Conservation (phyloP, 92 coral and sea anemone genomes). For the Epizoanthus ramosus region DNA sequence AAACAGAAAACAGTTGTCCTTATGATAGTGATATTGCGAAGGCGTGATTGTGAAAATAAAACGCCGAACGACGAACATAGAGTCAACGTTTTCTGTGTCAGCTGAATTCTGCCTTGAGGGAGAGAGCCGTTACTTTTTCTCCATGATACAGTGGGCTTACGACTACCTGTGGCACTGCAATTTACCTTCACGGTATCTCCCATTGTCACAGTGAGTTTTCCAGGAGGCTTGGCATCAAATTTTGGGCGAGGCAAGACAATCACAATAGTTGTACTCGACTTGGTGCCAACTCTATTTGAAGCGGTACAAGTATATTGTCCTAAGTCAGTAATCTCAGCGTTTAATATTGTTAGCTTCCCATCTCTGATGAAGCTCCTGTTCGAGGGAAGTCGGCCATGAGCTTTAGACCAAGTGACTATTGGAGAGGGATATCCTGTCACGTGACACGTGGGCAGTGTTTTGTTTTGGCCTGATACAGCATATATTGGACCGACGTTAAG, state of each 20-base stretch:
- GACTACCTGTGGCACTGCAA: conserved; percentile 57
- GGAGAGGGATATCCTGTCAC: conserved; percentile 62
- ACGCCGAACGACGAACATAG: too few species aligned
- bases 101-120: conserved; percentile 35
- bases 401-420: conserved; percentile 57
- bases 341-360: conserved; percentile 19
- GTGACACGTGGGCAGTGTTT: conserved; percentile 56
- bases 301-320: conserved; percentile 54
- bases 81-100: conserved; percentile 16
- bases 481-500: conserved; percentile 40
- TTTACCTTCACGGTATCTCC: conserved; percentile 22
- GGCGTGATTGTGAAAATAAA: too few species aligned
- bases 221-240: conserved; percentile 48
- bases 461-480: conserved; percentile 37
- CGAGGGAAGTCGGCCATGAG: conserved; percentile 43
- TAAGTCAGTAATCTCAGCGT: conserved; percentile 38
- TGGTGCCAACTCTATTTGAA: conserved; percentile 47
- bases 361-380: conserved; percentile 20
- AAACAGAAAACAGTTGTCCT: too few species aligned
- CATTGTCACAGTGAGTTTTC: not conserved
- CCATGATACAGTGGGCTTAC: conserved; percentile 49
- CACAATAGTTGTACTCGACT: conserved; percentile 9
- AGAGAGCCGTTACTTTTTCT: conserved; percentile 36
- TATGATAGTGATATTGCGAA: too few species aligned
- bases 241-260: conserved; percentile 42